Percentiles rank a stretch among this genome's conserved stretches.
phyloP scores from a whole-genome alignment of 1,140 invertebrate genomes.

The Antheraea mylitta region DNA sequence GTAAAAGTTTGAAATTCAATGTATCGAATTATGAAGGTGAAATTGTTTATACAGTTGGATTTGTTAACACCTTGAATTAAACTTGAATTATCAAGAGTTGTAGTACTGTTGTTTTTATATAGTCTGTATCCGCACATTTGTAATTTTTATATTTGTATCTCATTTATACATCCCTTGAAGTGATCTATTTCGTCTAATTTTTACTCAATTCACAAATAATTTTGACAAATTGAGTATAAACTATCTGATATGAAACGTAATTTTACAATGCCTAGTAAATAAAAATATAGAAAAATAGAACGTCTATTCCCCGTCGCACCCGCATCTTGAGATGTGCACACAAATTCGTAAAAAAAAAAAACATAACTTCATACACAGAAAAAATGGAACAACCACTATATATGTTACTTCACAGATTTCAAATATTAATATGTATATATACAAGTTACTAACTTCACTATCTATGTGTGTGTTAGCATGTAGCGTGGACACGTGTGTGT shows the following conservation, averaged over 20 bases:
- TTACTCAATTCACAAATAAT: not conserved
- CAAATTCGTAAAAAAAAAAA: conserved; percentile 38
- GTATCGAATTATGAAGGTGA: no score
- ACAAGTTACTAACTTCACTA: conserved; percentile 30
- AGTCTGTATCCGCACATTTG: not conserved
- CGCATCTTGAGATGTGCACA: conserved; percentile 70
- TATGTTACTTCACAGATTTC: conserved; percentile 20
- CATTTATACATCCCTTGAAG: not conserved
- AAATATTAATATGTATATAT: conserved; percentile 26
- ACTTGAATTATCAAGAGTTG: no score
- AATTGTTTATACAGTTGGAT: no score
- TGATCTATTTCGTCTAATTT: not conserved
- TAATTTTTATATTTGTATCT: not conserved
- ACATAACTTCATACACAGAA: conserved; percentile 25
- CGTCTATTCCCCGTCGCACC: conserved; percentile 34
- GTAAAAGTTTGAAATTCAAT: no score
- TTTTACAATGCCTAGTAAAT: not conserved
- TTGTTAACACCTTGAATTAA: no score
- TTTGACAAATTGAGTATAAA: not conserved
- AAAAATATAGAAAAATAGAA: not conserved
- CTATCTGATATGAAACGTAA: not conserved
- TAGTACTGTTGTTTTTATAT: not conserved
- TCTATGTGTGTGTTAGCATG: conserved; percentile 53
- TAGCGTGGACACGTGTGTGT: conserved; percentile 25
- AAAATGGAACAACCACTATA: conserved; percentile 22